phyloP scores from a whole-genome alignment of 1,140 invertebrate genomes.

The Eupristina koningsbergeri region DNA sequence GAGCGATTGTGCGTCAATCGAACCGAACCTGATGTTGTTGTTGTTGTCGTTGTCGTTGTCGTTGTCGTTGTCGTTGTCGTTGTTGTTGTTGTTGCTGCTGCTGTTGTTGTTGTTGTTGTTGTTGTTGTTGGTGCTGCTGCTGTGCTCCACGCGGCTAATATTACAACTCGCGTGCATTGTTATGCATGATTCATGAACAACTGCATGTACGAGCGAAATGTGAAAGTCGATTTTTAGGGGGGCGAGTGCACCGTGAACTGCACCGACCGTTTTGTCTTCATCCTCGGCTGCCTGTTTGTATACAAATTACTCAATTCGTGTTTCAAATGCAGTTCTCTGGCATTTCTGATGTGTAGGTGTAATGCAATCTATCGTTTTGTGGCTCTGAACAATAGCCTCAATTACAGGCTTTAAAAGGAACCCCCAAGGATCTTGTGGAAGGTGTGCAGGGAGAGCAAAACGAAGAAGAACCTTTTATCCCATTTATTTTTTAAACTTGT shows the following conservation, averaged over 20 bases:
- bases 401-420: not conserved
- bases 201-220: not conserved
- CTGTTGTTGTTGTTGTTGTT: too few relatives aligned
- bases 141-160: not conserved
- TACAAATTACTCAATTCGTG: conserved; percentile 12
- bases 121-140: not conserved
- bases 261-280: not conserved
- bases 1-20: not conserved
- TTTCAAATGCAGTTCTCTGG: not conserved
- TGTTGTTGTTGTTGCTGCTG: too few relatives aligned
- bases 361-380: not conserved
- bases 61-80: too few relatives aligned
- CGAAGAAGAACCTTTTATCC: not conserved
- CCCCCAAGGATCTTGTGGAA: not conserved
- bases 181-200: conserved; percentile 11
- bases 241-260: not conserved
- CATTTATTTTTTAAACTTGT: not conserved
- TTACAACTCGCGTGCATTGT: conserved; percentile 10
- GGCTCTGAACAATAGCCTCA: conserved; percentile 2
- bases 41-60: too few relatives aligned
- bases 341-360: not conserved
- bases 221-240: conserved; percentile 19
- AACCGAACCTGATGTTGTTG: too few relatives aligned
- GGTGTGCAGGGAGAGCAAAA: not conserved
- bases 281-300: not conserved